Conservation (phyloP, 1,140 invertebrate species). For the Sinonovacula constricta region DNA sequence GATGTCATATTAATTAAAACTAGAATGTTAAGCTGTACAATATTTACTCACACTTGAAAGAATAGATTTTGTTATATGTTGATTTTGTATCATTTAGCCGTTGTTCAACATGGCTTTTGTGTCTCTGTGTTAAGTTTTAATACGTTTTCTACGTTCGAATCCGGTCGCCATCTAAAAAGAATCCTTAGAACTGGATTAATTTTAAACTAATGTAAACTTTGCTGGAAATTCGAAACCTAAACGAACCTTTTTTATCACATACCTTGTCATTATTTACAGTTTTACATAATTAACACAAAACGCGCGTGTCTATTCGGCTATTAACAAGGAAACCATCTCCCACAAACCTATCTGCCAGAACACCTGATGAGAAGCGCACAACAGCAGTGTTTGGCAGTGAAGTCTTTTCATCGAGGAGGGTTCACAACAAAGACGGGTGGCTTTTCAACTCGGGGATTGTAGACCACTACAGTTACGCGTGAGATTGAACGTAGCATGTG, state of each 20-base stretch:
- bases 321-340: neutral
- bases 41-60: neutral
- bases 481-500: conserved; percentile 50
- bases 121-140: too few species aligned
- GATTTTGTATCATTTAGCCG: neutral
- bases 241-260: too few species aligned
- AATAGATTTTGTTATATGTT: neutral
- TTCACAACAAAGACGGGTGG: conserved; percentile 36
- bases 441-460: conserved; percentile 30
- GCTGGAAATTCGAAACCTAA: too few species aligned
- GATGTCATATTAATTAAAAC: neutral
- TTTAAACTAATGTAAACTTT: too few species aligned
- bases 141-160: too few species aligned
- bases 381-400: neutral
- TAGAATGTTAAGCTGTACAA: neutral
- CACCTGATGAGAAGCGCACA: neutral
- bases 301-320: too few species aligned
- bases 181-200: too few species aligned
- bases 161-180: too few species aligned
- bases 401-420: neutral
- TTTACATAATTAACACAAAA: too few species aligned
- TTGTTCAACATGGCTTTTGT: neutral
- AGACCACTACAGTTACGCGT: conserved; percentile 34
- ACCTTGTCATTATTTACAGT: too few species aligned
- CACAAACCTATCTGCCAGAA: neutral